A percentile compares a stretch with the other conserved stretches of the same genome.
Conservation (phyloP, 2,888 invertebrate species). For the Pandemis heparana region DNA sequence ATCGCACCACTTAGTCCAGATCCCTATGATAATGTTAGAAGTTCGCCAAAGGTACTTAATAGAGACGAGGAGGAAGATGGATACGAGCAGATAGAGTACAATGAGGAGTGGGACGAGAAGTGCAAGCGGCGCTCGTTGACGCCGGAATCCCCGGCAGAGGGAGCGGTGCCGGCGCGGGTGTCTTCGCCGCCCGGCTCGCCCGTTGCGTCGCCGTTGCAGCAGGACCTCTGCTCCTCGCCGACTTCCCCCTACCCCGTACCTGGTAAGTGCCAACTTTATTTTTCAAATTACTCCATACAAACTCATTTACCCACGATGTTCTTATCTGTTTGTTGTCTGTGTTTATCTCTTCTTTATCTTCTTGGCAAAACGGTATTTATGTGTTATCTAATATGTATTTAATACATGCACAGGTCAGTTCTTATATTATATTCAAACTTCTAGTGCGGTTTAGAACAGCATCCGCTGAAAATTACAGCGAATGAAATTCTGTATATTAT, state of each 20-base stretch:
- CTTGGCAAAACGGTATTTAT: slow-evolving; percentile 40
- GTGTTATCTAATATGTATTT: slow-evolving; percentile 20
- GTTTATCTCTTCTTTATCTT: slow-evolving; percentile 63
- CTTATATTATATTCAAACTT: slow-evolving; percentile 1
- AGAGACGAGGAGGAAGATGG: slow-evolving; percentile 63
- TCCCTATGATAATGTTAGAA: slow-evolving; percentile 61
- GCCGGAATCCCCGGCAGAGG: slow-evolving; percentile 68
- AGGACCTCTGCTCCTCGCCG: slow-evolving; percentile 62
- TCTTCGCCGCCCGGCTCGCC: slow-evolving; percentile 66
- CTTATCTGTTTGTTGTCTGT: slow-evolving; percentile 62
- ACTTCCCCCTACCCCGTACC: slow-evolving; percentile 64
- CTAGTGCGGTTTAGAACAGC: not conserved
- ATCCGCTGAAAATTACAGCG: not conserved
- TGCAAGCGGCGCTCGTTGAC: slow-evolving; percentile 74
- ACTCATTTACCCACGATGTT: slow-evolving; percentile 46
- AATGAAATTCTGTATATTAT: not conserved
- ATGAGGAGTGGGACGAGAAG: slow-evolving; percentile 73
- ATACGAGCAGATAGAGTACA: slow-evolving; percentile 71
- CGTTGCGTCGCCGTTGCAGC: slow-evolving; percentile 73
- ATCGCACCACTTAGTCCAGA: slow-evolving; percentile 59
- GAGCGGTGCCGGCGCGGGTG: slow-evolving; percentile 57
- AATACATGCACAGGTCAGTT: slow-evolving; percentile 18
- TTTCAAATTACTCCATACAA: not conserved
- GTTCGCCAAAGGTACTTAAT: slow-evolving; percentile 55
- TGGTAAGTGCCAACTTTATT: slow-evolving; percentile 60